Evolutionary conservation across 2,113 vertebrate genomes (phyloP).

Genomic region (Leptobrachium leishanense): DNA sequence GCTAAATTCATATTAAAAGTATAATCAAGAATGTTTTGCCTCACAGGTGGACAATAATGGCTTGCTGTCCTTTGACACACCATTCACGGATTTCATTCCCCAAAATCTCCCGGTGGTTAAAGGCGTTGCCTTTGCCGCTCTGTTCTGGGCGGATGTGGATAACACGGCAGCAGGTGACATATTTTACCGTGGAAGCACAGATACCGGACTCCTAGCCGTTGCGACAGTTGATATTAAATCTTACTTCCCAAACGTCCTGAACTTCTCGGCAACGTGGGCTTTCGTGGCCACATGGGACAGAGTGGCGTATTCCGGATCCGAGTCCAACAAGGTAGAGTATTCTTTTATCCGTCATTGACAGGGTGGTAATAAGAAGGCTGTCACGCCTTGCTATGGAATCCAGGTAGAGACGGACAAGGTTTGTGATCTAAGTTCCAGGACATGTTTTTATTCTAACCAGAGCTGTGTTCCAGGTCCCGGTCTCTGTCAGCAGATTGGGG

Average conservation of each 20-base stretch:
- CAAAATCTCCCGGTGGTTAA: slow-evolving; percentile 52
- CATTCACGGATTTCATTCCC: rapidly evolving
- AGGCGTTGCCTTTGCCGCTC: slow-evolving; percentile 49
- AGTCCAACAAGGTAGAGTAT: slow-evolving; percentile 51
- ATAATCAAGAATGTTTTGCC: not conserved
- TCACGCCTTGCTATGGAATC: too few relatives aligned
- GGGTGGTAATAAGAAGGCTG: too few relatives aligned
- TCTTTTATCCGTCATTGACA: too few relatives aligned
- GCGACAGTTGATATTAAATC: slow-evolving; percentile 56
- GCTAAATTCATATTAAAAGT: too few relatives aligned
- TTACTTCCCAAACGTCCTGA: slow-evolving; percentile 44
- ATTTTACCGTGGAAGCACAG: slow-evolving; percentile 54
- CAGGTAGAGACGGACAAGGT: too few relatives aligned
- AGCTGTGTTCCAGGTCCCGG: too few relatives aligned
- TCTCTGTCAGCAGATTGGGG: too few relatives aligned
- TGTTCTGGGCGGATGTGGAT: slow-evolving; percentile 62
- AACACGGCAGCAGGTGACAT: slow-evolving; percentile 50
- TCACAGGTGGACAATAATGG: slow-evolving; percentile 67
- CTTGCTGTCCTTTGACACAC: slow-evolving; percentile 53
- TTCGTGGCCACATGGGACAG: slow-evolving; percentile 69
- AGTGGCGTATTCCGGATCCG: slow-evolving; percentile 54
- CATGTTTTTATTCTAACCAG: too few relatives aligned
- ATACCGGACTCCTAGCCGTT: not conserved
- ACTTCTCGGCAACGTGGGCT: slow-evolving; percentile 52
- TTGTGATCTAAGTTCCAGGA: too few relatives aligned